Conservation (phyloP, 2,888 invertebrate species). For the Maniola hyperantus region DNA sequence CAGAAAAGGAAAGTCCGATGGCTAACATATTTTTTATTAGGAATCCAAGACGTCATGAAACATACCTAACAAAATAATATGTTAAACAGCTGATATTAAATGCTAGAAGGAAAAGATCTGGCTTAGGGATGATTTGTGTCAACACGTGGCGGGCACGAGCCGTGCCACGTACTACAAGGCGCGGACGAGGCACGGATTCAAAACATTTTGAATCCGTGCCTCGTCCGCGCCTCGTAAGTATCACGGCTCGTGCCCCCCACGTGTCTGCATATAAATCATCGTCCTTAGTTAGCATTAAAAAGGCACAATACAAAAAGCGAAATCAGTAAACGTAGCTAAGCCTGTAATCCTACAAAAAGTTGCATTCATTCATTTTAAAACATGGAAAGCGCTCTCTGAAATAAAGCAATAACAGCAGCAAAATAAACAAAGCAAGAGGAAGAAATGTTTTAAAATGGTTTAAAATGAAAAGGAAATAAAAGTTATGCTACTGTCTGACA, state of each 20-base stretch:
- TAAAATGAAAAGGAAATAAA: constrained; percentile 20
- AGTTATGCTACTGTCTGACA: constrained; percentile 23
- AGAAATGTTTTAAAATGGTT: constrained; percentile 16
- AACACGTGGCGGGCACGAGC: too few species aligned
- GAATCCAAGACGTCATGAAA: neutral
- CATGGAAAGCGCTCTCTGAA: constrained; percentile 25
- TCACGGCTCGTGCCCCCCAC: too few species aligned
- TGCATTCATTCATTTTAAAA: constrained; percentile 22
- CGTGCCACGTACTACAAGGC: too few species aligned
- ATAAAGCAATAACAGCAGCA: constrained; percentile 20
- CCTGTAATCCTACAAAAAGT: constrained; percentile 8
- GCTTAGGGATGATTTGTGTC: too few species aligned
- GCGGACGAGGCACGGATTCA: too few species aligned
- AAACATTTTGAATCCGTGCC: too few species aligned
- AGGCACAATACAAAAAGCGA: constrained; percentile 1
- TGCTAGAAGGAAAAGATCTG: neutral
- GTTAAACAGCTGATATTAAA: neutral
- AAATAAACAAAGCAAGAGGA: constrained; percentile 19
- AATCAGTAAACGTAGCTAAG: constrained; percentile 16
- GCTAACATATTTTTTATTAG: neutral
- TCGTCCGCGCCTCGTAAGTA: too few species aligned
- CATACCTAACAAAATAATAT: neutral
- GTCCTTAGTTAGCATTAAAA: neutral
- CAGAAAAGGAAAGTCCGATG: neutral
- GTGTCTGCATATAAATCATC: too few species aligned